Evolutionary conservation across 1,140 invertebrate genomes (phyloP), one percentile per base, ranked within the genome.

Genomic region (Holcopasites calliopsidis): DNA sequence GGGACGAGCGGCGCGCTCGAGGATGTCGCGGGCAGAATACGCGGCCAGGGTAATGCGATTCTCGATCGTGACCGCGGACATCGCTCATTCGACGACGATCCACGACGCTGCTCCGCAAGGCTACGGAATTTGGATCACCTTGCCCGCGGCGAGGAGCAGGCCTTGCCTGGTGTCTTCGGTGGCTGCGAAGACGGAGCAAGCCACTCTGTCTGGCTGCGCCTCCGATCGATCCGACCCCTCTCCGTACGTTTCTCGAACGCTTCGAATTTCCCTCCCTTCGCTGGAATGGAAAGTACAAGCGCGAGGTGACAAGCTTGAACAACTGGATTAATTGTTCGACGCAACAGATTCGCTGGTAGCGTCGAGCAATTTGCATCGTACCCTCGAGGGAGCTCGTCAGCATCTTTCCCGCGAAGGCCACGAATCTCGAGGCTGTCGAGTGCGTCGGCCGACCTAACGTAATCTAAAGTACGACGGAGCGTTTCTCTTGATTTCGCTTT

Each of bases 11-110:
- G 11, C 33, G 33, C 6, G 18, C 50, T 31, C 42, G 66, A 57
- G 66, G 66, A 69, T 57, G 66, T 57, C 35, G 35, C 65, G 35
- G 11, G 35, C 21, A 47, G 64, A 49, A 69, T 42, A 69, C 21
- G 62, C 35, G 33, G 35, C 0, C 31, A 18, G 13, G 18, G 38
- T 57, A 68, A 69, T 44, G 49, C 65, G 31, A 68, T 42, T 68
- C 28, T 54, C 49, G 21, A 23, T n/a, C 44, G 6, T n/a, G 61
- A 64, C 40, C 57, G 35, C 35, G 57, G 57, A 33, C 61, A 18
- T 65, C 44, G 62, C 13, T 65, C 33, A 35, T 21, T 50, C 31
- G 21, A 35, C 64, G 18, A n/a, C 40, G 38, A 70, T 70, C 54
- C 38, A 8, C 40, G 31, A n/a, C 13, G 44, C 8, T 18, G 33